Base-by-base conservation (phyloP, 2,888 invertebrate genomes). In the Saturnia pavonia region DNA sequence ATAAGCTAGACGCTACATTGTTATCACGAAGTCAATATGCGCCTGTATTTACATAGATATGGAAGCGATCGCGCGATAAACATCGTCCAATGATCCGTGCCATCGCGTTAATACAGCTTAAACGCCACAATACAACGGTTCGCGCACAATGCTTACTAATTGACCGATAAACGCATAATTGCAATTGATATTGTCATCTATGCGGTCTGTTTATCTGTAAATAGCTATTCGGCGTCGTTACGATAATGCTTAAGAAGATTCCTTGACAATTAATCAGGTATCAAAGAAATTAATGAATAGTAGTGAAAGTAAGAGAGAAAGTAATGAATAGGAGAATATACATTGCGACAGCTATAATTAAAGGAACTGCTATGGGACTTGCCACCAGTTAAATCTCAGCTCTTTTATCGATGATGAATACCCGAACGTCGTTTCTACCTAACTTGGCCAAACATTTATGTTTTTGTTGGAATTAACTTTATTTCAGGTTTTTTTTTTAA, bases 31-130 rank as follows among this genome's bases (percentile, higher is more conserved):
- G 69, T 42, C 54, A 27, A 25, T 43, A 16, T 22, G 51, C 19
- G 22, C 42, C 34, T 74, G 76, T 82, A 84, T 83, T 82, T 82
- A 83, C 84, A 84, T 82, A 82, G 81, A 80, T 83, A 82, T 79
- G 82, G 73, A 76, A 72, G 74, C 78, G 79, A 79, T 79, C 76
- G 74, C 71, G 78, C 79, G 82, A 83, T 84, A 85, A 84, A 82
- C 82, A 81, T 80, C 79, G 73, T 70, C 77, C 79, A 81, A 78
- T 77, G 77, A 78, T 76, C 75, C 74, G 75, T 75, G 76, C 78
- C 14, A 80, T 81, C 80, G 81, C 82, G 82, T 79, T 81, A 82
- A 83, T 83, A 70, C 63, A 25, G 67, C 43, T 68, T 42, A 68
- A 48, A 74, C 73, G 71, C 70, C 63, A 73, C 71, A 72, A 73